Conservation (phyloP, 2,888 invertebrate genomes). For the Pollenia amentaria region DNA sequence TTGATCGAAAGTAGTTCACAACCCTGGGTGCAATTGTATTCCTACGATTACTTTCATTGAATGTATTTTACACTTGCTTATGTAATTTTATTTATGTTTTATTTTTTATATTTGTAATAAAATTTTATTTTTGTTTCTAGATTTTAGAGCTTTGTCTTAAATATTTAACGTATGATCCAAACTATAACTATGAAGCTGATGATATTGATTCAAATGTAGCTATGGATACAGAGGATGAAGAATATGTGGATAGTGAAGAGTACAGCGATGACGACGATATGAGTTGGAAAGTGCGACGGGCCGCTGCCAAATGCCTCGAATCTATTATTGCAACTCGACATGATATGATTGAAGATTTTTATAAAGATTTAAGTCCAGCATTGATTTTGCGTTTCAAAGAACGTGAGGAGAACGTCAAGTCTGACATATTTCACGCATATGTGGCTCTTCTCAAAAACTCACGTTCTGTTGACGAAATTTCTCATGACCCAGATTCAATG, state of each 20-base stretch:
- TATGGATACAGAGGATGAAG: slow-evolving; percentile 90
- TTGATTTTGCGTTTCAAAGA: slow-evolving; percentile 97
- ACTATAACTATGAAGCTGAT: slow-evolving; percentile 98
- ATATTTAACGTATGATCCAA: slow-evolving; percentile 98
- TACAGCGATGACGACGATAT: slow-evolving; percentile 99
- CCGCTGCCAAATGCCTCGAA: slow-evolving; percentile 98
- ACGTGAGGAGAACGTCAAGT: slow-evolving; percentile 99
- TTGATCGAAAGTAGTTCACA: too few relatives aligned
- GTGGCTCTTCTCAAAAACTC: slow-evolving; percentile 96
- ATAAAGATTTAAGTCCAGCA: slow-evolving; percentile 94
- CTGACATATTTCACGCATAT: slow-evolving; percentile 98
- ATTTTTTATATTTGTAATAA: neutral
- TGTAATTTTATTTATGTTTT: too few relatives aligned
- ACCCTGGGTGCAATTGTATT: too few relatives aligned
- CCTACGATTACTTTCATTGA: too few relatives aligned
- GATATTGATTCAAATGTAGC: slow-evolving; percentile 90
- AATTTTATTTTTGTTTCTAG: slow-evolving; percentile 83
- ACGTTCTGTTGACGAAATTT: slow-evolving; percentile 88
- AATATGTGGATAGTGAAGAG: slow-evolving; percentile 94
- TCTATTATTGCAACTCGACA: slow-evolving; percentile 96
- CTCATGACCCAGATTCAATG: slow-evolving; percentile 89
- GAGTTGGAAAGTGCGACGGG: slow-evolving; percentile 99
- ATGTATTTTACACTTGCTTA: too few relatives aligned
- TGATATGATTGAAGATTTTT: slow-evolving; percentile 95
- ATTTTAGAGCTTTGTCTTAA: slow-evolving; percentile 94